Base-by-base conservation (phyloP, 2,113 vertebrate genomes). In the Bos indicus region DNA sequence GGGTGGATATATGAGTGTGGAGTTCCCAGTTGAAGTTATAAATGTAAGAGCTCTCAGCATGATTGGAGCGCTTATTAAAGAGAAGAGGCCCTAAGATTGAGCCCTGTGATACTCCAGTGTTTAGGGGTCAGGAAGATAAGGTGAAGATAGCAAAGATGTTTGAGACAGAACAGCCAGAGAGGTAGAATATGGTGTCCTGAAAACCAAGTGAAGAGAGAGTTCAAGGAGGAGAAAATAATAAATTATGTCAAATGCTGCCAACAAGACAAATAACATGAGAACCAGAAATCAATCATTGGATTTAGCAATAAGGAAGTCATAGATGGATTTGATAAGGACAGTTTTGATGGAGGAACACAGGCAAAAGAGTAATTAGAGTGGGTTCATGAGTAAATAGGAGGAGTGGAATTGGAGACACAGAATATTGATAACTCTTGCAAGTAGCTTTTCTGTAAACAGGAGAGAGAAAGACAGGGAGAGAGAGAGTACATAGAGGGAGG, bases 261-360 rank as follows among this genome's bases (percentile, higher is more conserved):
- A 84, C 83, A 71, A 17, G 78, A 92, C 85, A 90, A 94, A 88
- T 64, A 90, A 94, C 62, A 90, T 52, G 36, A 91, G 23, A 93
- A 91, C 74, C 2, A 16, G 40, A 12, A 88, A 94, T 77, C 4
- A 16, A n/a, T 91, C n/a, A 88, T 33, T 85, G n/a, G 43, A 60
- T 84, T 77, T 89, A 74, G 36, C 17, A 71, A 71, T 51, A 30
- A 88, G 57, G 51, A 83, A 48, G 83, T 57, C 82, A 30, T 54
- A 81, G 78, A 85, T 86, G 40, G 54, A 30, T 88, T n/a, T 85
- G 59, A 81, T 59, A 89, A 90, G 7, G 54, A 7, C 36, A n/a
- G 12, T 80, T 59, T 82, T 15, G 17, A 16, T 88, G 51, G 23
- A 90, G 36, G 46, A n/a, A 64, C 17, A 60, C 88, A 33, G 12